phyloP scores from a whole-genome alignment of 35 echinoderm and acorn worm genomes.

The Acanthaster planci region DNA sequence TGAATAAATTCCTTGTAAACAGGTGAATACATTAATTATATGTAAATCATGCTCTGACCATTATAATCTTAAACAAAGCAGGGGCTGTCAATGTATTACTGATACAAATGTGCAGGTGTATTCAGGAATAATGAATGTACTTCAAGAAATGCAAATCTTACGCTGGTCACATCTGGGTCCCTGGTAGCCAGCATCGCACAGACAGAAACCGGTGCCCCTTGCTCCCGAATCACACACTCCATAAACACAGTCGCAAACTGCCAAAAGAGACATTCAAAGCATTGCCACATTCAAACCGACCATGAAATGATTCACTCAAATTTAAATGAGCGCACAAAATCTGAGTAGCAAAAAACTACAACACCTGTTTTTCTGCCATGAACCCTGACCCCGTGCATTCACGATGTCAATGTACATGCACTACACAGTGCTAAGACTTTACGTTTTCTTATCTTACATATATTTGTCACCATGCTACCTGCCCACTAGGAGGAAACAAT shows the following conservation, averaged over 20 bases:
- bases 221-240: conserved; percentile 12
- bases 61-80: background rate
- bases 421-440: too few species aligned
- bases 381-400: too few species aligned
- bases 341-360: too few species aligned
- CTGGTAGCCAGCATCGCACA: conserved; percentile 31
- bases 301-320: too few species aligned
- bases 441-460: too few species aligned
- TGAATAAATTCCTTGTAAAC: too few species aligned
- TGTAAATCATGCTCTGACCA: background rate
- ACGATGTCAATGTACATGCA: too few species aligned
- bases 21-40: background rate
- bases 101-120: background rate
- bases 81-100: background rate
- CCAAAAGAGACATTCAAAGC: background rate
- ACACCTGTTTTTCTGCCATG: too few species aligned
- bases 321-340: too few species aligned
- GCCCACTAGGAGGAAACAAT: too few species aligned
- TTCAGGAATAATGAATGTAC: background rate
- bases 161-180: conserved; percentile 28
- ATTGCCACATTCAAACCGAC: too few species aligned
- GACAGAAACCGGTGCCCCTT: background rate
- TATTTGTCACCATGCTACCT: too few species aligned
- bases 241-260: conserved; percentile 28
- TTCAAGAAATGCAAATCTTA: background rate